Evolutionary conservation across 2,888 invertebrate genomes (phyloP).

Genomic region (Cephus pygmeus): DNA sequence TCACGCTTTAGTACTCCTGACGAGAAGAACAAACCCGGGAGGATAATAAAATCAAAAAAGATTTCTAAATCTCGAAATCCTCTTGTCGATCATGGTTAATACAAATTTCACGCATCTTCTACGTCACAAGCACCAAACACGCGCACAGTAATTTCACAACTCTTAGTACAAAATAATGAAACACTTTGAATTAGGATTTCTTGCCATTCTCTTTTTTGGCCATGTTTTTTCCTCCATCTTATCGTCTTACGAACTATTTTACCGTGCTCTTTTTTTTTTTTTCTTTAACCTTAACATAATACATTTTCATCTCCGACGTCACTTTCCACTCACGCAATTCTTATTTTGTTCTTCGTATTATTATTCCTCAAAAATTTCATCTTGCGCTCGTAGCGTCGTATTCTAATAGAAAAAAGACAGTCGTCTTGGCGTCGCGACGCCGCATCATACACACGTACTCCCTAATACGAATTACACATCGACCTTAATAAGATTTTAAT

Average conservation of each 20-base stretch:
- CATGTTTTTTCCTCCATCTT: conserved; percentile 17
- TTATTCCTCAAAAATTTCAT: not conserved
- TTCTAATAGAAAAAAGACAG: conserved; percentile 3
- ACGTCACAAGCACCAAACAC: not conserved
- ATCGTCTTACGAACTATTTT: conserved; percentile 54
- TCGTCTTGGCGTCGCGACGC: not conserved
- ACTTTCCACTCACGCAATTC: not conserved
- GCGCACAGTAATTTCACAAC: conserved; percentile 19
- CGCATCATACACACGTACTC: conserved; percentile 18
- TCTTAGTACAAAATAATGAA: conserved; percentile 55
- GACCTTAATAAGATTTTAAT: conserved; percentile 41
- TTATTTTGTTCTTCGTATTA: not conserved
- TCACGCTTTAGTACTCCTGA: not conserved
- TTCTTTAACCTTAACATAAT: conserved; percentile 2
- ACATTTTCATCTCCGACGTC: not conserved
- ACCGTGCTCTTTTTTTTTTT: conserved; percentile 52
- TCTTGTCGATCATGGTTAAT: not conserved
- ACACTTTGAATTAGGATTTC: conserved; percentile 36
- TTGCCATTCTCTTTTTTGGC: conserved; percentile 16
- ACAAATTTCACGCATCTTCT: not conserved
- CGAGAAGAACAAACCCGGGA: not conserved
- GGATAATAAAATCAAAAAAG: not conserved
- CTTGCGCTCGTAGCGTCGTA: not conserved
- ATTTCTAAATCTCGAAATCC: not conserved
- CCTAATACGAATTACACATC: conserved; percentile 48